Percentiles rank a stretch among this genome's conserved stretches.
Conservation (phyloP, 2,888 invertebrate genomes). For the Rutpela maculata region DNA sequence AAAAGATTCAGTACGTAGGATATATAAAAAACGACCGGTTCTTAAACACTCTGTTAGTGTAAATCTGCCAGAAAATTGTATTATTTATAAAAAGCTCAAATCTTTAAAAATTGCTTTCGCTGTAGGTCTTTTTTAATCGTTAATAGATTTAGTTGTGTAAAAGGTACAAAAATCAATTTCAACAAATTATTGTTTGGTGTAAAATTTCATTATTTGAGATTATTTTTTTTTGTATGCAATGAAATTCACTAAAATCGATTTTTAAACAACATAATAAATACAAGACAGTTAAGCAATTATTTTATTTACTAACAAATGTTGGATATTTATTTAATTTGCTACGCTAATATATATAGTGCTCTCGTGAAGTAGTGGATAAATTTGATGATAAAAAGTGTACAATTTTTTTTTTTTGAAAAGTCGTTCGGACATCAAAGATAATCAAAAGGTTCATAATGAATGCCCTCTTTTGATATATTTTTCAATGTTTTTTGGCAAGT, state of each 20-base stretch:
- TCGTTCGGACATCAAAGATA: too few relatives aligned
- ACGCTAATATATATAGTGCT: too few relatives aligned
- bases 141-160: constrained; percentile 57
- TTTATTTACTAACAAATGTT: constrained; percentile 51
- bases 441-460: too few relatives aligned
- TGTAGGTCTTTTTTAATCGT: constrained; percentile 59
- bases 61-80: constrained; percentile 63
- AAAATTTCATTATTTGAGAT: constrained; percentile 48
- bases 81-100: constrained; percentile 60
- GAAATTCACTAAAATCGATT: constrained; percentile 45
- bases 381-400: too few relatives aligned
- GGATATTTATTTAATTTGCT: constrained; percentile 56
- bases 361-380: too few relatives aligned
- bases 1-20: constrained; percentile 34
- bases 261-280: constrained; percentile 49
- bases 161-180: constrained; percentile 57
- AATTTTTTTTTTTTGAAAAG: too few relatives aligned
- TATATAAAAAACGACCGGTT: constrained; percentile 50
- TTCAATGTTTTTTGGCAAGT: too few relatives aligned
- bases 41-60: constrained; percentile 61
- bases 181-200: constrained; percentile 53
- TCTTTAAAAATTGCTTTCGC: constrained; percentile 54
- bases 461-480: too few relatives aligned
- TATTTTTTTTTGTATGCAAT: constrained; percentile 45
- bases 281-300: constrained; percentile 47